Base-by-base conservation (phyloP, 2,888 invertebrate species). In the Chrysomela aeneicollis region DNA sequence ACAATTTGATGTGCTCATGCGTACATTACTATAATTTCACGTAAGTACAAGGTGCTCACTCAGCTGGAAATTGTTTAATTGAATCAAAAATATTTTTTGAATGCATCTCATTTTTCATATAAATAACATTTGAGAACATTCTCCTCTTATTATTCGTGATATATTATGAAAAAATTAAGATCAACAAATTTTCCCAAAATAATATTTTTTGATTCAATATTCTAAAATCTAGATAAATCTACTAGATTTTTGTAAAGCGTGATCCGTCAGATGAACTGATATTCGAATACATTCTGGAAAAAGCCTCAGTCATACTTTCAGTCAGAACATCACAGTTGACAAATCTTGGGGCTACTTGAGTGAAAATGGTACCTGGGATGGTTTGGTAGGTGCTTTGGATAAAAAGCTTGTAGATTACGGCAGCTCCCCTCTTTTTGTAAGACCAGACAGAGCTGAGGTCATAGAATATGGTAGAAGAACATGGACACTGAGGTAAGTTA, bases 271-370 rank as follows among this genome's bases (percentile, higher is more conserved):
- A n/a, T n/a, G n/a, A n/a, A n/a, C n/a, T n/a, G n/a, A n/a, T n/a
- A n/a, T n/a, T n/a, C n/a, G n/a, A n/a, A n/a, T n/a, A n/a, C n/a
- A n/a, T n/a, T n/a, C n/a, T n/a, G n/a, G n/a, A n/a, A n/a, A n/a
- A n/a, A n/a, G n/a, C n/a, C n/a, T 26, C 4, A 26, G 26, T 26
- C 6, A 5, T 5, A 26, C 15, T 10, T 75, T 73, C 49, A 79
- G 78, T 10, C 51, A 73, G 21, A 61, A 74, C 22, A 70, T 75
- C n/a, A 50, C 51, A 17, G 12, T 69, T 30, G 53, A 64, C 1
- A 72, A 74, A 60, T 79, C 79, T 12, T 80, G 80, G 80, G 81
- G 81, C 5, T 81, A 77, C 58, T 66, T 72, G 42, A 63, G 69
- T 52, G 64, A 70, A 8, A 75, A 81, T 64, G 77, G 76, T 12